phyloP scores from a whole-genome alignment of 2,113 vertebrate species.

The Cephalopholis sonnerati region DNA sequence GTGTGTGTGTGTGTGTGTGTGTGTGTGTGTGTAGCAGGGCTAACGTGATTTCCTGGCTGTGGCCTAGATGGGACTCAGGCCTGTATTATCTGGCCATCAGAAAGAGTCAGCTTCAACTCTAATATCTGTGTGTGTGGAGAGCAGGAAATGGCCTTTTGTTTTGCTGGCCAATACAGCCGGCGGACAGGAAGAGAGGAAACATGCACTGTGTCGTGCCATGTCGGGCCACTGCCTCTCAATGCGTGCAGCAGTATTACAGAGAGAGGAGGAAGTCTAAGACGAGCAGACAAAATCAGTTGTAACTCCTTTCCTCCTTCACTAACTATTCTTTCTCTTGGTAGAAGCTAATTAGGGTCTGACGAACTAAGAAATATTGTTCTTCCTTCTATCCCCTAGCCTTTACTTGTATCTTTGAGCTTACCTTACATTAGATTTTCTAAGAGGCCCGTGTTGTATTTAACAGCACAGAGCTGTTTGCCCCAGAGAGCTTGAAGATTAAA shows the following conservation, averaged over 20 bases:
- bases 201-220: constrained; percentile 48
- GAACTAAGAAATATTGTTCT: constrained; percentile 2
- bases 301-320: constrained; percentile 12
- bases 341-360: not conserved
- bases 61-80: constrained; percentile 52
- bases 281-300: constrained; percentile 14
- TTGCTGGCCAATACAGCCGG: constrained; percentile 64
- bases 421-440: constrained; percentile 77
- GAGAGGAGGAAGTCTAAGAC: constrained; percentile 7
- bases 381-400: not conserved
- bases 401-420: constrained; percentile 16
- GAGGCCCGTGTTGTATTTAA: constrained; percentile 70
- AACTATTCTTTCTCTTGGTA: constrained; percentile 6
- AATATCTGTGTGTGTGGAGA: constrained; percentile 64
- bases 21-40: not conserved
- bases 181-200: constrained; percentile 60
- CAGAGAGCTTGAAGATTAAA: constrained; percentile 90
- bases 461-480: constrained; percentile 84
- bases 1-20: not conserved
- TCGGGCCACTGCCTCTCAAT: constrained; percentile 35
- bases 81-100: constrained; percentile 73
- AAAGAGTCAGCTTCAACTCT: constrained; percentile 63
- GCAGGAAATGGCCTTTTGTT: constrained; percentile 75
- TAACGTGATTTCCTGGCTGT: constrained; percentile 73
- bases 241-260: constrained; percentile 42